phyloP scores from a whole-genome alignment of 2,797 vertebrate genomes.

The Poecilia wingei region DNA sequence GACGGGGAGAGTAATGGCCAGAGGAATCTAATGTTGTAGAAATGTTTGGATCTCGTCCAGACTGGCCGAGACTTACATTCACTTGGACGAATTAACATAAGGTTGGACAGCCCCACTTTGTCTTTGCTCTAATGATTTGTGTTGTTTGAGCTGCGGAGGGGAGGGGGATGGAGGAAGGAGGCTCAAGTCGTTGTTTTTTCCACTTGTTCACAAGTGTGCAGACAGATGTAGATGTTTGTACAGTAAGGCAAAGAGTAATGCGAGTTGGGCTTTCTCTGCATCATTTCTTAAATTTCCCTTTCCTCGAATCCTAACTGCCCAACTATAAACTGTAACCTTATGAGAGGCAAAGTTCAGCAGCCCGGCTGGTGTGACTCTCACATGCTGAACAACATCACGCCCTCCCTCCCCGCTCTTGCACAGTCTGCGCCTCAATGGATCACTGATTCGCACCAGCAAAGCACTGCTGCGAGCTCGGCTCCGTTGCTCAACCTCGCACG shows the following conservation, averaged over 20 bases:
- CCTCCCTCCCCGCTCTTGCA: slow-evolving; percentile 1
- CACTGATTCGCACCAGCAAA: slow-evolving; percentile 73
- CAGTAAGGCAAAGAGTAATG: background rate
- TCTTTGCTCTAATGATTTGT: slow-evolving; percentile 53
- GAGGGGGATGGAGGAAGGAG: background rate
- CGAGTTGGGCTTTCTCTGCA: background rate
- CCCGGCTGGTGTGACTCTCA: slow-evolving; percentile 69
- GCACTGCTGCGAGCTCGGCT: slow-evolving; percentile 41
- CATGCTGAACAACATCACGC: slow-evolving; percentile 51
- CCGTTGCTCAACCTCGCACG: slow-evolving; percentile 52
- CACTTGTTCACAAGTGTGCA: background rate
- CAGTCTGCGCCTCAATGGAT: slow-evolving; percentile 64
- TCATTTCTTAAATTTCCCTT: background rate
- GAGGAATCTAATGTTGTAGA: slow-evolving; percentile 64
- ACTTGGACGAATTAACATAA: slow-evolving; percentile 60
- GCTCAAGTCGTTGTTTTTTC: slow-evolving; percentile 3
- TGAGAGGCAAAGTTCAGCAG: slow-evolving; percentile 71
- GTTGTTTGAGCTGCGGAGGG: slow-evolving; percentile 30
- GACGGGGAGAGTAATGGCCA: slow-evolving; percentile 53
- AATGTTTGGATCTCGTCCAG: slow-evolving; percentile 71
- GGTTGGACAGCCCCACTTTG: slow-evolving; percentile 53
- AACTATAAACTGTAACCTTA: slow-evolving; percentile 55
- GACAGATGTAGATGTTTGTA: slow-evolving; percentile 1
- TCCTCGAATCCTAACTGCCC: slow-evolving; percentile 23
- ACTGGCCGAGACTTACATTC: slow-evolving; percentile 46